Conservation (phyloP, 1,140 invertebrate species). For the Spodoptera litura region DNA sequence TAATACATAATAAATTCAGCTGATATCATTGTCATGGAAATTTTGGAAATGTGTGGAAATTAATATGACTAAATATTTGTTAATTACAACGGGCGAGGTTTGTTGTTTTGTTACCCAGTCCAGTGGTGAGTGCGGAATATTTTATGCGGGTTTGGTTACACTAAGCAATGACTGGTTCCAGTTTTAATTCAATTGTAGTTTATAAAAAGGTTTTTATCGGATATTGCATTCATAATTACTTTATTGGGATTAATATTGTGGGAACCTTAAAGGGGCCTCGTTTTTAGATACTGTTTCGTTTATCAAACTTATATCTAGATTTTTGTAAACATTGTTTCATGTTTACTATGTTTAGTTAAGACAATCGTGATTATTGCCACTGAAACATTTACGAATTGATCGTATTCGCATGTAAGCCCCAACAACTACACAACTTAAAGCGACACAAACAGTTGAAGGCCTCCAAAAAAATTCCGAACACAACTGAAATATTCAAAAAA, state of each 20-base stretch:
- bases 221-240: too few species aligned
- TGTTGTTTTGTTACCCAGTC: constrained; percentile 4
- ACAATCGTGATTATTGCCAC: too few species aligned
- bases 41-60: constrained; percentile 38
- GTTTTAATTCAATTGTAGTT: neutral
- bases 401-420: neutral
- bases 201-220: neutral
- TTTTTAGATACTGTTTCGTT: too few species aligned
- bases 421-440: neutral
- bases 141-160: neutral
- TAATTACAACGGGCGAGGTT: constrained; percentile 10
- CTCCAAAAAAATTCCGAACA: constrained; percentile 11
- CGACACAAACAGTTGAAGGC: constrained; percentile 5
- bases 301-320: too few species aligned
- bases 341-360: too few species aligned
- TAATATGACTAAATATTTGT: constrained; percentile 41
- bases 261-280: too few species aligned
- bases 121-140: neutral
- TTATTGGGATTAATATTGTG: too few species aligned
- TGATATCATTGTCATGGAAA: constrained; percentile 42
- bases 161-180: too few species aligned
- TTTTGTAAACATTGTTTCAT: too few species aligned
- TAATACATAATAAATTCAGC: constrained; percentile 43
- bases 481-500: constrained; percentile 45
- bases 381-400: too few species aligned